Evolutionary conservation across 1,140 invertebrate genomes (phyloP), one percentile per base, ranked within the genome.

Genomic region (Tribolium castaneum): DNA sequence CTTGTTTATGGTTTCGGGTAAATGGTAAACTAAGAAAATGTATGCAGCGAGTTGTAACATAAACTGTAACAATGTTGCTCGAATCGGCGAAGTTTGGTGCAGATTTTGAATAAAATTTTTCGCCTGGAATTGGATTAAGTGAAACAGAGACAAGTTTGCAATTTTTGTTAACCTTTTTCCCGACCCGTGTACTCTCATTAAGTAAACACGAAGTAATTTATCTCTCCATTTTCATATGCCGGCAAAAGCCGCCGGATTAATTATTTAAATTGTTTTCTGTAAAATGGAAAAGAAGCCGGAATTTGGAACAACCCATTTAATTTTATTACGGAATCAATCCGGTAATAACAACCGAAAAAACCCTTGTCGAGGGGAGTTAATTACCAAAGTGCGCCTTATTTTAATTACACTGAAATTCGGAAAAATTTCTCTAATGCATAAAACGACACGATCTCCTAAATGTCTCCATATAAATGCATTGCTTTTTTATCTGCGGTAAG

Each of bases 381-480:
- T 66, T 66, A 66, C 7, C 10, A 34, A 66, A 35, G 59, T 66
- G 59, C 59, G 25, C 25, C 6, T 30, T 30, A 62, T 62, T 62
- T 62, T 62, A 62, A 62, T 62, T 34, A 62, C 19, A 9, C 7
- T 1, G 1, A 19, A 62, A 25, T 62, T 25, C 13, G 6, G 4
- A 1, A 19, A 62, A 16, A 62, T 30, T 13, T 10, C 9, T n/a
- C 16, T 1, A 19, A 19, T 19, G 16, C 16, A 19, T 19, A 19
- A 19, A 19, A 19, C 16, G 1, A 2, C 16, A 62, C 56, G 22
- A 66, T 66, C 25, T 45, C 35, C 7, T 34, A 66, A 66, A 66
- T 66, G 59, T 66, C 59, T 66, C 59, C 59, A 66, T 66, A 66
- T 66, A 66, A 66, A 66, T 66, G 59, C 59, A 66, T 66, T 66